Evolutionary conservation across 2,797 vertebrate species (phyloP).

Genomic region (Bryconaethiops microstoma): DNA sequence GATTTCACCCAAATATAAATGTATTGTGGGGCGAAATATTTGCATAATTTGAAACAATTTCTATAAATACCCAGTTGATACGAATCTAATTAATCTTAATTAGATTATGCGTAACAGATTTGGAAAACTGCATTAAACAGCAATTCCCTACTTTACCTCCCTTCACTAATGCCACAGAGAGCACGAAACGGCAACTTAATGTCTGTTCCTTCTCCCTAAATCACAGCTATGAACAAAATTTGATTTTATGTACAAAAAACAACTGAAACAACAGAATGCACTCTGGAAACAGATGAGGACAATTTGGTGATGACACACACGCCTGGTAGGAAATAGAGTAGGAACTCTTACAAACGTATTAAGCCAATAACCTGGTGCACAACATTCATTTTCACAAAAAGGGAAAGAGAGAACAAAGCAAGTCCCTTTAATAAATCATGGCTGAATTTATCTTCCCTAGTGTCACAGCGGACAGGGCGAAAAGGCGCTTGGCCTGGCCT

Average conservation of each 20-base stretch:
- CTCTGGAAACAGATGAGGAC: constrained; percentile 20
- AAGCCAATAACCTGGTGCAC: constrained; percentile 10
- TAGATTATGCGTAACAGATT: constrained; percentile 21
- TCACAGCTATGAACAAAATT: neutral
- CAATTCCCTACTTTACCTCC: neutral
- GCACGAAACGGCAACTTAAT: neutral
- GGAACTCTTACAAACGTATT: constrained; percentile 6
- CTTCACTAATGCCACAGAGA: neutral
- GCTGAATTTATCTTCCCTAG: constrained; percentile 36
- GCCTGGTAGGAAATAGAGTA: constrained; percentile 2
- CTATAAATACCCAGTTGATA: constrained; percentile 26
- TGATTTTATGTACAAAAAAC: neutral
- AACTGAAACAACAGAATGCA: neutral
- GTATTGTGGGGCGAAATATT: neutral
- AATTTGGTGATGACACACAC: constrained; percentile 20
- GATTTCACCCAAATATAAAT: constrained; percentile 13
- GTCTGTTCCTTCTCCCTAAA: neutral
- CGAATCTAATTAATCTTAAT: constrained; percentile 21
- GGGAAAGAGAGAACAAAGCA: constrained; percentile 28
- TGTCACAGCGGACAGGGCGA: constrained; percentile 15
- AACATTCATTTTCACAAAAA: constrained; percentile 25
- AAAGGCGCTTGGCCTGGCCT: constrained; percentile 18
- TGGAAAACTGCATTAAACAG: constrained; percentile 22
- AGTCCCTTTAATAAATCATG: constrained; percentile 24
- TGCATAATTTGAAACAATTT: constrained; percentile 30